A percentile compares a stretch with the other conserved stretches of the same genome.
Conservation (phyloP, 1,140 invertebrate genomes). For the Calycopis cecrops region DNA sequence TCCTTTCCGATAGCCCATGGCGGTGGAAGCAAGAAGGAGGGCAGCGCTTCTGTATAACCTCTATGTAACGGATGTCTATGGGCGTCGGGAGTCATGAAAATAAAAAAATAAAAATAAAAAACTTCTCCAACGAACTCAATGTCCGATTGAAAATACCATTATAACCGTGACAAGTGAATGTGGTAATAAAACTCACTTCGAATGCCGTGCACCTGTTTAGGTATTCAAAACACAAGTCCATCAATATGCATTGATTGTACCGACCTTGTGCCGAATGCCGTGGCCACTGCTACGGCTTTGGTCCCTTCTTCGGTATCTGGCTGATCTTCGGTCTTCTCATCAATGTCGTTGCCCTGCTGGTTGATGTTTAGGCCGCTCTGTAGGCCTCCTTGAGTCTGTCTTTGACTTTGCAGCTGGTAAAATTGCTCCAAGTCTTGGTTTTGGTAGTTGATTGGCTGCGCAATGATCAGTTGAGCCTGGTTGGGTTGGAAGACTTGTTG, state of each 20-base stretch:
- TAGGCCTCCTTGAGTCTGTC: constrained; percentile 39
- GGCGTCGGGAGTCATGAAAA: too few relatives aligned
- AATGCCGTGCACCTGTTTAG: constrained; percentile 14
- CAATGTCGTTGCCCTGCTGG: constrained; percentile 52
- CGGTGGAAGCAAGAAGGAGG: too few relatives aligned
- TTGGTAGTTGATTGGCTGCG: constrained; percentile 33
- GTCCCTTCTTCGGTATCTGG: constrained; percentile 37
- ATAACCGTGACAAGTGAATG: too few relatives aligned
- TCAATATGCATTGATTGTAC: constrained; percentile 31
- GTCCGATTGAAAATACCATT: neutral
- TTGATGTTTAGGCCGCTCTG: constrained; percentile 60
- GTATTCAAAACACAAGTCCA: constrained; percentile 25
- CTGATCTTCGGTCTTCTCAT: constrained; percentile 34
- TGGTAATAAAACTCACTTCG: too few relatives aligned
- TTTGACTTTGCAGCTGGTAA: constrained; percentile 32
- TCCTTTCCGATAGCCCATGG: too few relatives aligned
- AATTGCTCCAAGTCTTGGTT: constrained; percentile 31
- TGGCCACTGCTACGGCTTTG: constrained; percentile 50
- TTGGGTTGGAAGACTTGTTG: constrained; percentile 31
- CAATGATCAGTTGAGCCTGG: constrained; percentile 28
- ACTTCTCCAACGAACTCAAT: too few relatives aligned
- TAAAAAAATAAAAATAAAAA: too few relatives aligned
- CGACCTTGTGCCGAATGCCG: constrained; percentile 62
- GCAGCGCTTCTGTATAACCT: too few relatives aligned
- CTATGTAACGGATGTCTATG: too few relatives aligned